Percentiles rank a stretch among this genome's conserved stretches.
phyloP scores from a whole-genome alignment of 1,140 invertebrate species.

The Oryzaephilus surinamensis region DNA sequence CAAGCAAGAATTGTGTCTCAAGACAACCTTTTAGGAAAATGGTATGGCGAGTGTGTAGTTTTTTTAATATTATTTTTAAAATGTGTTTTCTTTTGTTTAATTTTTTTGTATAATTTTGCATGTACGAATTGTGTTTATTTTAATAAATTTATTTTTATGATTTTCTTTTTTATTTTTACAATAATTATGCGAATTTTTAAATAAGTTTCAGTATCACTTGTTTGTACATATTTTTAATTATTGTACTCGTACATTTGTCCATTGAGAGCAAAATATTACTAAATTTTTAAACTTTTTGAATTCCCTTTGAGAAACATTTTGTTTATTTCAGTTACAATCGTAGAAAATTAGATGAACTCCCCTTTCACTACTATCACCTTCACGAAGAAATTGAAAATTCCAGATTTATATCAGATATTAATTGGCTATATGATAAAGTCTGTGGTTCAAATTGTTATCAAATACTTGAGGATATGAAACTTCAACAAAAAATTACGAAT shows the following conservation, averaged over 20 bases:
- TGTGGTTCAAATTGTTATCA: slow-evolving; percentile 53
- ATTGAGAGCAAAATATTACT: neutral
- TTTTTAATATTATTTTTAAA: slow-evolving; percentile 7
- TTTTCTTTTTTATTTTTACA: slow-evolving; percentile 8
- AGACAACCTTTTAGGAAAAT: slow-evolving; percentile 42
- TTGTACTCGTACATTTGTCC: neutral
- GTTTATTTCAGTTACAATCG: slow-evolving; percentile 61
- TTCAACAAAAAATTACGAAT: slow-evolving; percentile 40
- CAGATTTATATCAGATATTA: slow-evolving; percentile 48
- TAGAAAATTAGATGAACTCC: slow-evolving; percentile 73
- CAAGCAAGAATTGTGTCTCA: slow-evolving; percentile 30
- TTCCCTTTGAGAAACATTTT: neutral
- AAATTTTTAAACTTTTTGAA: neutral
- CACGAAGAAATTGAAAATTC: slow-evolving; percentile 30
- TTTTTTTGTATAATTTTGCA: slow-evolving; percentile 20
- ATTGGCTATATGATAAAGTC: slow-evolving; percentile 66
- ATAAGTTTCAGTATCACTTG: too few relatives aligned
- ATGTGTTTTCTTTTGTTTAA: too few relatives aligned
- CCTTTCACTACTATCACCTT: slow-evolving; percentile 49
- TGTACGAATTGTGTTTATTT: slow-evolving; percentile 21
- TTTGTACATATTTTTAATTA: too few relatives aligned
- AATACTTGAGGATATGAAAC: slow-evolving; percentile 53
- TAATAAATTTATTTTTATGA: too few relatives aligned
- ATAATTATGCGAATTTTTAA: neutral
- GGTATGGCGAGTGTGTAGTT: slow-evolving; percentile 31